A percentile compares a stretch with the other conserved stretches of the same genome.
phyloP scores from a whole-genome alignment of 2,797 vertebrate genomes.

The Sardinella longiceps region DNA sequence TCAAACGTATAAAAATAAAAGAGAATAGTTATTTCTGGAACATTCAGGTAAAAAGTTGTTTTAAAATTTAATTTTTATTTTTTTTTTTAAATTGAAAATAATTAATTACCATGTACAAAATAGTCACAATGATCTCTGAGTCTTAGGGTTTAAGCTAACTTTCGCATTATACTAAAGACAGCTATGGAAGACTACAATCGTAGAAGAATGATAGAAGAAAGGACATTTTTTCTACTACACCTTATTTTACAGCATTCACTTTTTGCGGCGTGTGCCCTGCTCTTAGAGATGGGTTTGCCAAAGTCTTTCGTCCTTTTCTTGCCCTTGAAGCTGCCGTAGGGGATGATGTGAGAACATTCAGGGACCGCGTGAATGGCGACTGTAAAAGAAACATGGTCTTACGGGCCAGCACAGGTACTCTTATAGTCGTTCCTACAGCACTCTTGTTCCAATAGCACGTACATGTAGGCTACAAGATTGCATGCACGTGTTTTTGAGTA shows the following conservation, averaged over 20 bases:
- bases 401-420: slow-evolving; percentile 32
- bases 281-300: slow-evolving; percentile 50
- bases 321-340: slow-evolving; percentile 41
- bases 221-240: not conserved
- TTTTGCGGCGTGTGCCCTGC: slow-evolving; percentile 43
- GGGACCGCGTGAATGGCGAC: slow-evolving; percentile 59
- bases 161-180: not conserved
- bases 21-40: slow-evolving; percentile 47
- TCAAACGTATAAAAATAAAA: slow-evolving; percentile 47
- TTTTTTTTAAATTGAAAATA: not conserved
- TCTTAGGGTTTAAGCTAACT: not conserved
- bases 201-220: not conserved
- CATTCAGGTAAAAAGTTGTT: slow-evolving; percentile 52
- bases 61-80: slow-evolving; percentile 14
- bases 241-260: slow-evolving; percentile 37
- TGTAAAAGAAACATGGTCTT: slow-evolving; percentile 62
- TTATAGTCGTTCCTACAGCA: slow-evolving; percentile 12
- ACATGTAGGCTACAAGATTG: too few relatives aligned
- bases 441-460: not conserved
- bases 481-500: not conserved
- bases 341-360: slow-evolving; percentile 51
- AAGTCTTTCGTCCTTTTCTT: slow-evolving; percentile 49
- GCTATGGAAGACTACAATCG: not conserved
- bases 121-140: not conserved
- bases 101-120: not conserved